phyloP scores from a whole-genome alignment of 2,797 vertebrate species.

The Chloroceryle amazona region DNA sequence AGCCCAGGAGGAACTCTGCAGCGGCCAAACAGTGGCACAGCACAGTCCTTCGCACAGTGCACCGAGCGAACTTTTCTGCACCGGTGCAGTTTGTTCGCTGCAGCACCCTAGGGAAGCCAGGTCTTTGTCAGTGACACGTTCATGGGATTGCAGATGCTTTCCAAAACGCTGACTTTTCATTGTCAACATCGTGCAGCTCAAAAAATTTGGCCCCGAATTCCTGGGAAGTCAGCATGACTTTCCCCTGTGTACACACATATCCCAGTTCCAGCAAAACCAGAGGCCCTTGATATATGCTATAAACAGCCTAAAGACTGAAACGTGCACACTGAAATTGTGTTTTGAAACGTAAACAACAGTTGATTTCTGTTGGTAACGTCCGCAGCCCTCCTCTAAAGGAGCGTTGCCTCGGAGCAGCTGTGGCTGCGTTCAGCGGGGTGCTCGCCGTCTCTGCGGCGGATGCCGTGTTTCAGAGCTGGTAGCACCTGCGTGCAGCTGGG shows the following conservation, averaged over 20 bases:
- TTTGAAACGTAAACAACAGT: background rate
- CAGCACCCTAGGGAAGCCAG: background rate
- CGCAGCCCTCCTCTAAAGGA: background rate
- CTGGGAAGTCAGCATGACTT: background rate
- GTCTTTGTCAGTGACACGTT: rapidly evolving
- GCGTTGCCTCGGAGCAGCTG: background rate
- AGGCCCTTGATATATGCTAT: background rate
- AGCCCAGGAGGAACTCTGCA: background rate
- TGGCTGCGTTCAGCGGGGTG: background rate
- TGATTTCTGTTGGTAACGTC: conserved; percentile 3
- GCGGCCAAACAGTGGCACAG: background rate
- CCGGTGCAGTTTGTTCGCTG: background rate
- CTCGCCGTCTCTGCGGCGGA: background rate
- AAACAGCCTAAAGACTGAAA: background rate
- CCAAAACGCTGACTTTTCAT: background rate
- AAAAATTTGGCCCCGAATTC: background rate
- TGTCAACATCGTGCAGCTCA: background rate
- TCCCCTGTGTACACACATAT: background rate
- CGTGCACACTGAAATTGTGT: background rate
- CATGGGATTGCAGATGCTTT: background rate
- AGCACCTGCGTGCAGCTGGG: conserved; percentile 29
- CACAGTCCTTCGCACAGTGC: background rate
- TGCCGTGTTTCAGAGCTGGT: conserved; percentile 10
- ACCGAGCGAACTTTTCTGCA: rapidly evolving
- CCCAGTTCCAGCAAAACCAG: background rate